Percentiles rank a stretch among this genome's conserved stretches.
phyloP scores from a whole-genome alignment of 2,113 vertebrate genomes.

The Malurus melanocephalus region DNA sequence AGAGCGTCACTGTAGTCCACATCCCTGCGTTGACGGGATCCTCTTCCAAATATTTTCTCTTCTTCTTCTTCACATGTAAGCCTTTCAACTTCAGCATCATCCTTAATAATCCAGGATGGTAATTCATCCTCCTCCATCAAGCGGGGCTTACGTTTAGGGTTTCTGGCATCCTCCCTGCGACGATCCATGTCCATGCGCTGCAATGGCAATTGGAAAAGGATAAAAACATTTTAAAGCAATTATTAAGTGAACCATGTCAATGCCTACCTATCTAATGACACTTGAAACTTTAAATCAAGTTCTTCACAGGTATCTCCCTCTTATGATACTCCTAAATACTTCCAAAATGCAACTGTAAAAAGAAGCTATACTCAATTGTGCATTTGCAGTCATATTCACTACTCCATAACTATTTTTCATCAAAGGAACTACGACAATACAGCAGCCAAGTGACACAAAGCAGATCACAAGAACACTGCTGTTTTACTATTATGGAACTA shows the following conservation, averaged over 20 bases:
- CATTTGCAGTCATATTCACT: not conserved
- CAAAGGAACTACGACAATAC: not conserved
- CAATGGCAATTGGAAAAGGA: not conserved
- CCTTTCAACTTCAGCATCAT: slow-evolving; percentile 94
- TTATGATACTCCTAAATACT: not conserved
- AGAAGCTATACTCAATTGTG: not conserved
- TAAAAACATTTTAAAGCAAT: not conserved
- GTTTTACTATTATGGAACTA: not conserved
- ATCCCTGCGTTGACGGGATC: slow-evolving; percentile 91
- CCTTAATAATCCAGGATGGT: slow-evolving; percentile 97
- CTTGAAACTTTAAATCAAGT: not conserved
- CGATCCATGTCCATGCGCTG: slow-evolving; percentile 97
- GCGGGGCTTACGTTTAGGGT: slow-evolving; percentile 91
- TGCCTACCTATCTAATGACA: not conserved
- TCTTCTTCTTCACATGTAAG: slow-evolving; percentile 95
- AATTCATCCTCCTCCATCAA: slow-evolving; percentile 96
- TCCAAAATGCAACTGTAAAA: not conserved
- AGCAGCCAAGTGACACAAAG: not conserved
- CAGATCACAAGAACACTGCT: not conserved
- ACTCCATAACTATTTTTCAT: not conserved
- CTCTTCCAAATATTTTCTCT: slow-evolving; percentile 95
- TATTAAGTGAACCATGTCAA: not conserved
- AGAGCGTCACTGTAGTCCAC: slow-evolving; percentile 97
- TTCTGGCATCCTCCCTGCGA: slow-evolving; percentile 91
- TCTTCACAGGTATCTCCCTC: not conserved